Percentiles rank a stretch among this genome's conserved stretches.
Evolutionary conservation across 1,140 invertebrate species (phyloP).

Genomic region (Caerostris darwini): DNA sequence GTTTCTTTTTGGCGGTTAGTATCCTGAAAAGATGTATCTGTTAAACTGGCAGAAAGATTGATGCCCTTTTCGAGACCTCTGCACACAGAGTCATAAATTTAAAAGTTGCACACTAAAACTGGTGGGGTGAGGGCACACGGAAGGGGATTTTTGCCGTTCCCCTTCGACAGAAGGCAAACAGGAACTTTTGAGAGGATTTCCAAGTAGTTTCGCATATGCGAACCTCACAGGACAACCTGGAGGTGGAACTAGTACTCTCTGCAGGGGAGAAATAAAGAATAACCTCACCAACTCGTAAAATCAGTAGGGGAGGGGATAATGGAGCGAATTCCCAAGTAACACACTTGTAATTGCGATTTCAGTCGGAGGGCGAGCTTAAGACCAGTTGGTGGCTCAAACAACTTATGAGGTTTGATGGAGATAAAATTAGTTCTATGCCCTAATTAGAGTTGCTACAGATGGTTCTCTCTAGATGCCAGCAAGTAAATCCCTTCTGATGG

Average conservation of each 20-base stretch:
- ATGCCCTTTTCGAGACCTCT: constrained; percentile 70
- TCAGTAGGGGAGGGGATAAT: constrained; percentile 18
- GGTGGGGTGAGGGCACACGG: not conserved
- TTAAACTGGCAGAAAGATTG: constrained; percentile 75
- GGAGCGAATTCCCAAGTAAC: not conserved
- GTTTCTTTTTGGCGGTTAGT: constrained; percentile 60
- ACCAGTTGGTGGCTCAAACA: not conserved
- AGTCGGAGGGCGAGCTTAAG: not conserved
- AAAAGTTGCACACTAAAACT: constrained; percentile 28
- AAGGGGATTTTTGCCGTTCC: constrained; percentile 34
- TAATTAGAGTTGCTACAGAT: constrained; percentile 39
- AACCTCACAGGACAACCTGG: not conserved
- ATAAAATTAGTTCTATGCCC: constrained; percentile 38
- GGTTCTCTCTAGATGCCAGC: not conserved
- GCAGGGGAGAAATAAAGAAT: not conserved
- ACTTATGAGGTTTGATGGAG: constrained; percentile 60
- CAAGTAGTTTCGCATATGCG: not conserved
- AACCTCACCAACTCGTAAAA: constrained; percentile 16
- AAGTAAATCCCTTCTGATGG: constrained; percentile 2
- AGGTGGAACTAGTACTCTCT: constrained; percentile 35
- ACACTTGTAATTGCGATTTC: constrained; percentile 1
- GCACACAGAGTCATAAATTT: constrained; percentile 67
- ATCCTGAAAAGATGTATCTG: constrained; percentile 72
- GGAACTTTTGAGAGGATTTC: constrained; percentile 34
- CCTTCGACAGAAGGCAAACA: constrained; percentile 58